Evolutionary conservation across 1,140 invertebrate genomes (phyloP).

Genomic region (Spodoptera frugiperda): DNA sequence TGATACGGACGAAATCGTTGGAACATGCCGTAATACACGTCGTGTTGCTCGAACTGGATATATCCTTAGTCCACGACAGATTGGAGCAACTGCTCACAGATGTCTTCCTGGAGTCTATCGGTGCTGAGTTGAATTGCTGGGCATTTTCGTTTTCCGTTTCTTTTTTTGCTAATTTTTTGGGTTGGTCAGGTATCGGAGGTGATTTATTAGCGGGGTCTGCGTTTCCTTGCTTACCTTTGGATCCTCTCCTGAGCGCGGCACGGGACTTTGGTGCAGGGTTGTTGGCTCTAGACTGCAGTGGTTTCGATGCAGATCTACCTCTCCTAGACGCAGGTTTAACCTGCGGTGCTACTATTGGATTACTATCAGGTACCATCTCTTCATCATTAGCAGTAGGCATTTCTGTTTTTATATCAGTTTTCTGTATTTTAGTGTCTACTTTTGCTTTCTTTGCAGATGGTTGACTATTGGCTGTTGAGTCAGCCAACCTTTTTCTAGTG

Average conservation of each 20-base stretch:
- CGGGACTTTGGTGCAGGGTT: neutral
- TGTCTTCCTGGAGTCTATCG: slow-evolving; percentile 51
- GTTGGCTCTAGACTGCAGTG: neutral
- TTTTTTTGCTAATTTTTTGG: neutral
- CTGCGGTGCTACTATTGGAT: neutral
- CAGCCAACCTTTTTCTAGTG: slow-evolving; percentile 35
- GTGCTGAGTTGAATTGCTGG: neutral
- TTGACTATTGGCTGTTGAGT: slow-evolving; percentile 22
- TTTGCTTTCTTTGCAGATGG: neutral
- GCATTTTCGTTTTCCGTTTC: neutral
- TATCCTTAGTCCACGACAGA: slow-evolving; percentile 74
- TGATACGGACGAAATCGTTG: slow-evolving; percentile 66
- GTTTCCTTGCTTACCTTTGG: slow-evolving; percentile 23
- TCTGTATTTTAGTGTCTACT: no score
- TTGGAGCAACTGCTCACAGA: slow-evolving; percentile 53
- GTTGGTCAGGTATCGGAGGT: neutral
- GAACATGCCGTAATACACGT: slow-evolving; percentile 64
- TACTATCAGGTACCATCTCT: neutral
- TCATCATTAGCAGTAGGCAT: neutral
- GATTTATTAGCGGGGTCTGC: neutral
- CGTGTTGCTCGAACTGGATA: slow-evolving; percentile 68
- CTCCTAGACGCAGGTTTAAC: neutral
- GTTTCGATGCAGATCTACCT: neutral
- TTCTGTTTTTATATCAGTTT: slow-evolving; percentile 4
- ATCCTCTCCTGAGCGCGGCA: neutral